phyloP scores from a whole-genome alignment of 2,113 vertebrate genomes.

The Tor tambroides region DNA sequence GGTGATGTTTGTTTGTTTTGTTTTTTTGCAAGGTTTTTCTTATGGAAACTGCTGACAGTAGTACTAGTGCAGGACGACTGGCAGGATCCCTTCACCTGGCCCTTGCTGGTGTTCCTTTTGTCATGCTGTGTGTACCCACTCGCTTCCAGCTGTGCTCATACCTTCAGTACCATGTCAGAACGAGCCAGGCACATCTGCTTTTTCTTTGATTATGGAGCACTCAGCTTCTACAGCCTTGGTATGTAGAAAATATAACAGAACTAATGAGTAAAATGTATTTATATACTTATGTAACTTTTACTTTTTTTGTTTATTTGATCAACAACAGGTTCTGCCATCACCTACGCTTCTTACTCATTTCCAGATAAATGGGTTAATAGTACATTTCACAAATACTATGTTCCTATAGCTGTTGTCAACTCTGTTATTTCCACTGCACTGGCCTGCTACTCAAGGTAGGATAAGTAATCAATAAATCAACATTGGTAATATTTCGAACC shows the following conservation, averaged over 20 bases:
- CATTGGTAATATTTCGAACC: neutral
- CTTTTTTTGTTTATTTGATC: neutral
- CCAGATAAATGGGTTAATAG: conserved; percentile 81
- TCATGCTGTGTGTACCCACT: conserved; percentile 85
- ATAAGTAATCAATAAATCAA: neutral
- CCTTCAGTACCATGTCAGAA: conserved; percentile 83
- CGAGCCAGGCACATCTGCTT: conserved; percentile 83
- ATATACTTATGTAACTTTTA: neutral
- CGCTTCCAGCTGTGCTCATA: conserved; percentile 86
- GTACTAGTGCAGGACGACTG: conserved; percentile 67
- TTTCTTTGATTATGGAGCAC: conserved; percentile 85
- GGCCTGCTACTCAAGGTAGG: conserved; percentile 92
- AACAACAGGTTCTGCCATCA: conserved; percentile 84
- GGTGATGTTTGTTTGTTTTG: neutral
- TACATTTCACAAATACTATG: conserved; percentile 80
- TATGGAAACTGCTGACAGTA: conserved; percentile 77
- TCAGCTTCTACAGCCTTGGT: conserved; percentile 86
- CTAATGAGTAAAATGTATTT: neutral
- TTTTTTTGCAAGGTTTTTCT: conserved; percentile 79
- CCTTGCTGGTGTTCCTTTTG: conserved; percentile 79
- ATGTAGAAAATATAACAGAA: conserved; percentile 36
- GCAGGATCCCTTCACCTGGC: conserved; percentile 78
- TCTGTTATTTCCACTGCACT: conserved; percentile 78
- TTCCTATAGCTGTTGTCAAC: conserved; percentile 80
- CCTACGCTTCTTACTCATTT: conserved; percentile 86